Evolutionary conservation across 2,797 vertebrate genomes (phyloP).

Genomic region (Typhlichthys subterraneus): DNA sequence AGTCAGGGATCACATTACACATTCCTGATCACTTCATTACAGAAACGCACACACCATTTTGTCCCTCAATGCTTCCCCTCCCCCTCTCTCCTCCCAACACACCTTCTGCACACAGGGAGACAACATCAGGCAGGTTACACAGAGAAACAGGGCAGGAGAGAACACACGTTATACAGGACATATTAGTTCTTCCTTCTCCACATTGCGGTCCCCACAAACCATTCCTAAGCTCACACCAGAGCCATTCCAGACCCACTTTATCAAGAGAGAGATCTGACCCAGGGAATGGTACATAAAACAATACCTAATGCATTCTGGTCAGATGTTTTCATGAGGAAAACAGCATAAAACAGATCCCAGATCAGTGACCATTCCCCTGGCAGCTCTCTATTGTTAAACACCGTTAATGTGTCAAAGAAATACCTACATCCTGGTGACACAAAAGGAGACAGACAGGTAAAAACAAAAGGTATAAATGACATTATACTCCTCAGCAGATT

Average conservation of each 20-base stretch:
- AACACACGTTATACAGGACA: conserved; percentile 51
- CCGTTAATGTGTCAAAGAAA: conserved; percentile 53
- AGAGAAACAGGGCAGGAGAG: conserved; percentile 65
- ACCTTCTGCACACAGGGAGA: conserved; percentile 79
- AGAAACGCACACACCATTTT: background rate
- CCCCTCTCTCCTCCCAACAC: conserved; percentile 55
- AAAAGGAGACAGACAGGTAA: conserved; percentile 55
- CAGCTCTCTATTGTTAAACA: background rate
- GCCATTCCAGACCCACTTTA: conserved; percentile 43
- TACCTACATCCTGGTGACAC: conserved; percentile 81
- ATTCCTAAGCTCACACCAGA: conserved; percentile 50
- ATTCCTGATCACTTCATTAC: background rate
- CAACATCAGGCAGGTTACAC: conserved; percentile 66
- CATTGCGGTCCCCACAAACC: conserved; percentile 10
- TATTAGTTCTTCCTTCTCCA: conserved; percentile 9
- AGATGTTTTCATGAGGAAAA: conserved; percentile 16
- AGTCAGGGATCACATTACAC: background rate
- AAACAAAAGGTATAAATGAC: conserved; percentile 37
- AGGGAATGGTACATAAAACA: conserved; percentile 18
- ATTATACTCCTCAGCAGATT: conserved; percentile 2
- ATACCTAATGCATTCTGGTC: no score
- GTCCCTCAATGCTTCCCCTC: conserved; percentile 7
- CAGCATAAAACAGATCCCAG: conserved; percentile 19
- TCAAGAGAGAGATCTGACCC: conserved; percentile 52
- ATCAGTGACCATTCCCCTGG: conserved; percentile 32